Evolutionary conservation across 2,797 vertebrate species (phyloP).

Genomic region (Spinibarbus caldwelli): DNA sequence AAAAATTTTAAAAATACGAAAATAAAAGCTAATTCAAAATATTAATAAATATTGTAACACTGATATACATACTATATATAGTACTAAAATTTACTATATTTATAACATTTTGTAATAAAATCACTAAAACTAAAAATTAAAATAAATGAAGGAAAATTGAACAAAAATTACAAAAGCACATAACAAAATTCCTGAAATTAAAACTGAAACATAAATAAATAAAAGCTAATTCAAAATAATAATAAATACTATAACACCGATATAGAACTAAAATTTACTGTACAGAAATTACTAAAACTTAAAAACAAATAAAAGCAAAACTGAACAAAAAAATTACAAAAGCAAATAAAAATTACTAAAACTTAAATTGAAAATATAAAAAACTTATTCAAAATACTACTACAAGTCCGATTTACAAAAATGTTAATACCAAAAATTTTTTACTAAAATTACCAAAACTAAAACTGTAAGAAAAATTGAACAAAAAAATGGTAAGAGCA

Average conservation of each 20-base stretch:
- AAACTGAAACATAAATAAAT: not conserved
- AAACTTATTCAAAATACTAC: not conserved
- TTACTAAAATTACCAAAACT: not conserved
- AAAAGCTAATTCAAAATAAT: not conserved
- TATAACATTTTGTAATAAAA: not conserved
- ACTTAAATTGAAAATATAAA: not conserved
- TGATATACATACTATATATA: not conserved
- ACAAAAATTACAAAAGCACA: not conserved
- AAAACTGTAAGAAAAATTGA: not conserved
- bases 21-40: too few species aligned
- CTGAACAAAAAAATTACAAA: not conserved
- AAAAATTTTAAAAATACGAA: too few species aligned
- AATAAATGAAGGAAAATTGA: not conserved
- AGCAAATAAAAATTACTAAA: not conserved
- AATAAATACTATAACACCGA: not conserved
- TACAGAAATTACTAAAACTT: not conserved
- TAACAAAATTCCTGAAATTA: not conserved
- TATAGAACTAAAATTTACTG: not conserved
- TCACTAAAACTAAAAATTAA: not conserved
- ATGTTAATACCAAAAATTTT: not conserved
- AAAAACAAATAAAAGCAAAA: not conserved
- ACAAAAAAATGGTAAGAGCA: not conserved
- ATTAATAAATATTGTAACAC: not conserved
- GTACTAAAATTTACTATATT: too few species aligned
- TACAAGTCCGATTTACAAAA: not conserved